Base-by-base conservation (phyloP, 2,113 vertebrate genomes). In the Leptosomus discolor region DNA sequence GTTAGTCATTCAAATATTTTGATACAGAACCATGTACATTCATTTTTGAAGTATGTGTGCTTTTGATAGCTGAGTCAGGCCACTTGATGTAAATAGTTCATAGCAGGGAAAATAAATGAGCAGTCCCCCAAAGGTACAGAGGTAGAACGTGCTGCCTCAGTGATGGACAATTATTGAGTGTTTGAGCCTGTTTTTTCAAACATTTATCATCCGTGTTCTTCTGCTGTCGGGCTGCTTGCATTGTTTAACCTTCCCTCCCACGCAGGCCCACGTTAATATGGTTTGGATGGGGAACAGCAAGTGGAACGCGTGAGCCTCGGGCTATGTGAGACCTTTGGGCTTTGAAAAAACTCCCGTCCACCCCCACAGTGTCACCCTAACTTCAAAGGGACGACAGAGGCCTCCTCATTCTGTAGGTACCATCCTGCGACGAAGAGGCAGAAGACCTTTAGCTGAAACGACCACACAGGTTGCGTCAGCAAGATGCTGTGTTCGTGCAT, bases 201-300 rank as follows among this genome's bases (percentile, higher is more conserved):
- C 7, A 0, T 67, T 93, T 43, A 14, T 30, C 84, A 45, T 20
- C 41, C 45, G 11, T 13, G 50, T 50, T 53, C 27, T 69, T 56
- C 71, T 78, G 61, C 63, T 68, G 14, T 51, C 46, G 73, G 68
- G 88, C 73, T 85, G 64, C 58, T 78, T 30, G 53, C 43, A 21
- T 21, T 6, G 18, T 20, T 76, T 54, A 73, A 81, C 41, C 73
- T 68, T 87, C 74, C 64, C 41, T 77, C 65, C 37, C 37, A 50
- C 32, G 0, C 54, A 54, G 81, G 45, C 60, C 63, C 0, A 0
- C 2, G 3, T 20, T 74, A n/a, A 36, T 15, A 30, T 0, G 26
- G 51, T 41, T 70, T 60, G 84, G 27, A 57, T 45, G 50, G 29
- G 39, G 73, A 80, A 24, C 39, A 80, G 51, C 23, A 16, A 56